Percentiles rank a stretch among this genome's conserved stretches.
Conservation (phyloP, 2,113 vertebrate species). For the Mus spicilegus region DNA sequence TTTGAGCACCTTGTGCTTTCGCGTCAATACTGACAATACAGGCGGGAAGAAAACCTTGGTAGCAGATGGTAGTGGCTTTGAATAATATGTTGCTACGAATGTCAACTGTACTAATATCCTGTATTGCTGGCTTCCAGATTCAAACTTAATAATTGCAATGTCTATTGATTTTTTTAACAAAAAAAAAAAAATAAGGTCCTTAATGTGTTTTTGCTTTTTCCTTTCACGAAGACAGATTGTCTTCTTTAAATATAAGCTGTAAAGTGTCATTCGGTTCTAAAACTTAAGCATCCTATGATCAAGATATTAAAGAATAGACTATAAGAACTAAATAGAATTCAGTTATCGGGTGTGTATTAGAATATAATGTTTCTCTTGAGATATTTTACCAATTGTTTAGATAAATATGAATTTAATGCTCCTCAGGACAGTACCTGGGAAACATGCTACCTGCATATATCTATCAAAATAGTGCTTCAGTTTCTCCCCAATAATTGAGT, state of each 20-base stretch:
- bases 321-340: background rate
- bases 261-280: background rate
- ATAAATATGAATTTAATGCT: background rate
- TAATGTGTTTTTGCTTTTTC: background rate
- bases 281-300: background rate
- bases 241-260: background rate
- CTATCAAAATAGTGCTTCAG: conserved; percentile 48
- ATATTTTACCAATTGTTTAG: background rate
- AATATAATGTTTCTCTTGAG: background rate
- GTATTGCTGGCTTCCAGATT: background rate
- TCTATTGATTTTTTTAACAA: background rate
- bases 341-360: background rate
- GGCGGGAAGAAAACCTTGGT: background rate
- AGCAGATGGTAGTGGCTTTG: background rate
- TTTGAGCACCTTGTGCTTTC: background rate
- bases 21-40: background rate
- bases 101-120: background rate
- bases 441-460: background rate
- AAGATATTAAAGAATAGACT: background rate
- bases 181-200: background rate
- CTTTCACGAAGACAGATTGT: background rate
- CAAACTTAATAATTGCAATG: background rate
- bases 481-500: conserved; percentile 34
- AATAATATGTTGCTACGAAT: background rate
- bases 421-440: background rate